Percentiles rank a stretch among this genome's conserved stretches.
Conservation (phyloP, 2,113 vertebrate genomes). For the Leptodactylus fuscus region DNA sequence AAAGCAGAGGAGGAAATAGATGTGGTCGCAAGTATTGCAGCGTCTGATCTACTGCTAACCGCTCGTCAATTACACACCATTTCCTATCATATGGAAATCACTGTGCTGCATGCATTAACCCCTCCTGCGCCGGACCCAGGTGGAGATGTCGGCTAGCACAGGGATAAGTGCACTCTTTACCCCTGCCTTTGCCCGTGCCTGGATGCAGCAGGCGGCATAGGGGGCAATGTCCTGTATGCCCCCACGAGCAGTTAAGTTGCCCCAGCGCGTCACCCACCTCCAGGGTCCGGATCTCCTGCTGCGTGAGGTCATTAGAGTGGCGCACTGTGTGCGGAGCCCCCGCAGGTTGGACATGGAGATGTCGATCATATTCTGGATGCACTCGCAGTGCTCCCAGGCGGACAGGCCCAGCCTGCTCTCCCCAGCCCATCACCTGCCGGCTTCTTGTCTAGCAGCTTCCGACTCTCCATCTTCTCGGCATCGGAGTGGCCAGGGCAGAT, state of each 20-base stretch:
- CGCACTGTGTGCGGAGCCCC: constrained; percentile 93
- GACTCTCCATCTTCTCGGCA: constrained; percentile 91
- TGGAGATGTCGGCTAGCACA: background rate
- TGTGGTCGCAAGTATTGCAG: background rate
- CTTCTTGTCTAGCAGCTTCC: constrained; percentile 80
- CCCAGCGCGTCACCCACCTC: constrained; percentile 77
- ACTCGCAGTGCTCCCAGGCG: constrained; percentile 86
- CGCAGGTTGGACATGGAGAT: constrained; percentile 95
- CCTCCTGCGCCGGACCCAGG: background rate
- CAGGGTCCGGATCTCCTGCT: constrained; percentile 94
- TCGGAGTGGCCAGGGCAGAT: constrained; percentile 70
- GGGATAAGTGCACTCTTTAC: background rate
- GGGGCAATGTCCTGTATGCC: no score
- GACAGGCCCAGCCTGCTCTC: constrained; percentile 76
- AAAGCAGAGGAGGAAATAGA: background rate
- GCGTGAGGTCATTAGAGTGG: constrained; percentile 95
- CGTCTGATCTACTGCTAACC: background rate
- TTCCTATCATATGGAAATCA: background rate
- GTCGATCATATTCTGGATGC: constrained; percentile 96
- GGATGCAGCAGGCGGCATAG: background rate
- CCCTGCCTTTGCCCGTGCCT: background rate
- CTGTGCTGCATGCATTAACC: no score
- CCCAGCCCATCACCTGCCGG: constrained; percentile 62
- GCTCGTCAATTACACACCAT: background rate
- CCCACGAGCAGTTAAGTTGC: background rate